Evolutionary conservation across 53 echinoderm and acorn worm genomes (phyloP), one percentile per base, ranked within the genome.

Genomic region (Holothuria leucospilota): DNA sequence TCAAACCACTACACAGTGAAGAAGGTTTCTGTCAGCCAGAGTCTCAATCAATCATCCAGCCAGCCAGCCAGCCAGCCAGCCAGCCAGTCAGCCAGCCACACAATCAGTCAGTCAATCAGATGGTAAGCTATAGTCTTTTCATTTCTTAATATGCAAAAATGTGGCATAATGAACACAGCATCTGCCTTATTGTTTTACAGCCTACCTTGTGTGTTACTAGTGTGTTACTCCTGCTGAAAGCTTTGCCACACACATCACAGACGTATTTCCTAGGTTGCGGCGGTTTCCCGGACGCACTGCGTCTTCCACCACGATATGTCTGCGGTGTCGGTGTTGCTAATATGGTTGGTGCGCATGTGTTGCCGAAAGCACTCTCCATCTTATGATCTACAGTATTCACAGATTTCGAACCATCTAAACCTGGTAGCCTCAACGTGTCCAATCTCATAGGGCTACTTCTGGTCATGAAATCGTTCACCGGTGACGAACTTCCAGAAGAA

Each of bases 121-220:
- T 34, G 34, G 34, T 34, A 34, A 34, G 34, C 34, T 34, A 34
- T 34, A 34, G 34, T 34, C 34, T 3, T 46, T 46, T 46, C 6
- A 46, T 9, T 5, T 46, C 3, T 7, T 46, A 7, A 46, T 9
- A 11, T 46, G 11, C 8, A 46, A 56, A 56, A 18, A 9, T 18
- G 46, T 7, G 3, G 46, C 6, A 7, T 11, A 46, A 46, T 46
- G 3, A 34, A 1, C 34, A 2, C 34, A 3, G 3, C 34, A 34
- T 34, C 34, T 34, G 34, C 3, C 6, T 11, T 49, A 49, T 11
- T 13, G 9, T 16, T 56, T 15, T 18, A 13, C 56, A 56, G 16
- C 88, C 92, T 92, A 99, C 99, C 94, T 99, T 99, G 67, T 99
- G 99, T 9, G 99, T 99, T 2, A 99, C 99, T 26, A 99, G 70